Conservation (phyloP, 2,888 invertebrate genomes). For the Trypoxylon attenuatum region DNA sequence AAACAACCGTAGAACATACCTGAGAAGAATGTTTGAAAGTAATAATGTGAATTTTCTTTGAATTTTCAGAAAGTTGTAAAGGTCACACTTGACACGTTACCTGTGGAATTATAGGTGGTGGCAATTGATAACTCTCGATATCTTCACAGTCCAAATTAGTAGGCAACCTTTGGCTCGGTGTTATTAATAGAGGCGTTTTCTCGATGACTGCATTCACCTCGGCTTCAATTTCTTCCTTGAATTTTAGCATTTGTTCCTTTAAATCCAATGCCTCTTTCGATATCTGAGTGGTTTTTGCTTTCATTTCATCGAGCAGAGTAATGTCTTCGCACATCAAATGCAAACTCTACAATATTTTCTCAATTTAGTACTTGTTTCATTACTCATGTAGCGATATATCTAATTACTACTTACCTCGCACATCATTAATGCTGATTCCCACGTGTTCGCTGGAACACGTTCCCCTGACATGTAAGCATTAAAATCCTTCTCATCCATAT, state of each 20-base stretch:
- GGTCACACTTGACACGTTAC: conserved; percentile 59
- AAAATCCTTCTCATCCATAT: conserved; percentile 93
- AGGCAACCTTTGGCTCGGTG: conserved; percentile 80
- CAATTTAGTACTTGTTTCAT: too few relatives aligned
- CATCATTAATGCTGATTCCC: conserved; percentile 88
- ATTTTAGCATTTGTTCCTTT: conserved; percentile 82
- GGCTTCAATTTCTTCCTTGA: conserved; percentile 84
- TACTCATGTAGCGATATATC: too few relatives aligned
- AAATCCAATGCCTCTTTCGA: conserved; percentile 81
- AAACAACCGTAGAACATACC: conserved; percentile 23
- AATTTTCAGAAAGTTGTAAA: neutral
- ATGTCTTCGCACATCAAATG: conserved; percentile 90
- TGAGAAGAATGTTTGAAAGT: conserved; percentile 20
- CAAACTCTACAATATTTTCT: too few relatives aligned
- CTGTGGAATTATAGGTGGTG: conserved; percentile 77
- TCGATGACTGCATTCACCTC: conserved; percentile 84
- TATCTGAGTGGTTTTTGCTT: conserved; percentile 80
- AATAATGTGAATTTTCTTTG: neutral
- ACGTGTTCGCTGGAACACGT: conserved; percentile 87
- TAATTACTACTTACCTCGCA: conserved; percentile 80
- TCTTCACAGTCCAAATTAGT: conserved; percentile 78
- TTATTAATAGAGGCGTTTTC: conserved; percentile 84
- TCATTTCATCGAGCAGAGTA: conserved; percentile 80
- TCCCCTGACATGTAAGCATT: conserved; percentile 95
- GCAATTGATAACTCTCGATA: conserved; percentile 75